Percentiles rank a stretch among this genome's conserved stretches.
Evolutionary conservation across 2,113 vertebrate genomes (phyloP).

Genomic region (Cyanistes caeruleus): DNA sequence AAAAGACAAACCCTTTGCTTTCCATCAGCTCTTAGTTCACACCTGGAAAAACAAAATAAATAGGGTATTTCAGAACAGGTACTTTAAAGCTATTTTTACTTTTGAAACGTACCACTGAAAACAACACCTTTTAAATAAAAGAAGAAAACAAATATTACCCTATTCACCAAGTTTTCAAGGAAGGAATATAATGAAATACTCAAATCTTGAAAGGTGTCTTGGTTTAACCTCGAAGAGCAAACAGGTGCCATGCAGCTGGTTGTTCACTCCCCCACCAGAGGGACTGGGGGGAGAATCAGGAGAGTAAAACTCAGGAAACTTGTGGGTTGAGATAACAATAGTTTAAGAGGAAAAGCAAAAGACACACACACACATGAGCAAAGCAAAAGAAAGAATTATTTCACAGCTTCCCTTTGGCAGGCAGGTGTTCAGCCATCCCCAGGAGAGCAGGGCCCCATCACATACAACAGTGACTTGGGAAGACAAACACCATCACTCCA

Average conservation of each 20-base stretch:
- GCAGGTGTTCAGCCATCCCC: neutral
- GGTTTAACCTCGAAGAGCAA: neutral
- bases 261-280: neutral
- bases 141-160: neutral
- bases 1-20: conserved; percentile 1
- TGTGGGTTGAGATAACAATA: neutral
- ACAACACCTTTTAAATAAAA: neutral
- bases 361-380: neutral
- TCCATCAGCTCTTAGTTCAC: neutral
- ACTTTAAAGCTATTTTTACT: neutral
- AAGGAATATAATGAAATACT: neutral
- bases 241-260: neutral
- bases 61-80: neutral
- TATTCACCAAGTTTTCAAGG: neutral
- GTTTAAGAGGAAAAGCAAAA: neutral
- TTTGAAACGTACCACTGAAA: neutral
- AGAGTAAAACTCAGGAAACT: neutral
- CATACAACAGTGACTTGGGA: neutral
- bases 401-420: neutral
- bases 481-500: neutral
- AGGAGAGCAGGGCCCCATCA: neutral
- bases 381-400: neutral
- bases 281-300: neutral
- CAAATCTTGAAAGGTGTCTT: neutral
- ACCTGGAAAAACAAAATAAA: conserved; percentile 6